phyloP scores from a whole-genome alignment of 2,888 invertebrate genomes.

The Drosophila monieri region DNA sequence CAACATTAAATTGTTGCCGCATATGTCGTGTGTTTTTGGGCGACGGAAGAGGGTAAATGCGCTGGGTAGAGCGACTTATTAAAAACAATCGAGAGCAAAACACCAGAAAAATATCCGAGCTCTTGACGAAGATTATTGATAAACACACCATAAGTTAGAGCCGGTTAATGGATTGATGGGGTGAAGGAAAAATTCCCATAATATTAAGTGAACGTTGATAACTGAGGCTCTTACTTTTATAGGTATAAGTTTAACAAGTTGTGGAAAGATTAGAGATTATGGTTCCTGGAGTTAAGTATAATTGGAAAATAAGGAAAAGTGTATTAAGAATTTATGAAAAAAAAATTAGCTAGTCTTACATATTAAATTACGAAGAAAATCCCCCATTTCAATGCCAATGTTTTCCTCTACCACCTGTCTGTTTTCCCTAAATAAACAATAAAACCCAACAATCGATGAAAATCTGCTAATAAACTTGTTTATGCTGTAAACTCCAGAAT shows the following conservation, averaged over 20 bases:
- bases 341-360: too few relatives aligned
- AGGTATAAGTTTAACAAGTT: constrained; percentile 17
- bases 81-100: constrained; percentile 56
- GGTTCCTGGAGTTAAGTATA: neutral
- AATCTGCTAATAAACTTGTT: constrained; percentile 26
- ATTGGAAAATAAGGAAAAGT: too few relatives aligned
- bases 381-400: too few relatives aligned
- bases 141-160: constrained; percentile 34
- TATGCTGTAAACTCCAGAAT: constrained; percentile 1
- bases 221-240: constrained; percentile 30
- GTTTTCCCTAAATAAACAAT: neutral
- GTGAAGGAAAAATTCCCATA: constrained; percentile 23
- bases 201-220: constrained; percentile 31
- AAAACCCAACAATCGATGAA: constrained; percentile 13
- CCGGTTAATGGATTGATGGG: constrained; percentile 35
- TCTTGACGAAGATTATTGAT: constrained; percentile 60
- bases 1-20: constrained; percentile 68
- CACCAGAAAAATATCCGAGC: constrained; percentile 26
- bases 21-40: constrained; percentile 55
- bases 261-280: constrained; percentile 7
- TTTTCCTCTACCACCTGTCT: constrained; percentile 8
- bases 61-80: constrained; percentile 64
- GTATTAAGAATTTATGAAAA: too few relatives aligned
- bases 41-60: neutral
- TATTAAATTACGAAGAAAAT: too few relatives aligned